phyloP scores from a whole-genome alignment of 1,140 invertebrate species.

The Heterodera carotae region DNA sequence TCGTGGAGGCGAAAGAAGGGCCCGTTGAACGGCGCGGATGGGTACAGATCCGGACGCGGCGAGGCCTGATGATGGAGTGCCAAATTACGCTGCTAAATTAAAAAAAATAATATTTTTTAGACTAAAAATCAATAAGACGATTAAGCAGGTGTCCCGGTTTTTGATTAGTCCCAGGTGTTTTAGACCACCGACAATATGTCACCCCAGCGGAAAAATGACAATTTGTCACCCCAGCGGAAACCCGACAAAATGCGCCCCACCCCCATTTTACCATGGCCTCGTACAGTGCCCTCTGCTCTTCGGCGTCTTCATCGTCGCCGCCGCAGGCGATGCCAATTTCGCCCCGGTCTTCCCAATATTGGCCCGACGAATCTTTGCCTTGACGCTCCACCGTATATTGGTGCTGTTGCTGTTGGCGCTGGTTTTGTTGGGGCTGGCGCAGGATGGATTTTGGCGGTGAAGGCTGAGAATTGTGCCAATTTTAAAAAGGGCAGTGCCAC shows the following conservation, averaged over 20 bases:
- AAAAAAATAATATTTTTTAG: too few relatives aligned
- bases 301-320: not conserved
- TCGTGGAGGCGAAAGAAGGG: constrained; percentile 62
- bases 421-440: not conserved
- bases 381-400: not conserved
- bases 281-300: constrained; percentile 4
- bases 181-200: too few relatives aligned
- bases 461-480: not conserved
- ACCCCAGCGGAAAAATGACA: too few relatives aligned
- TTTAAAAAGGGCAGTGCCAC: not conserved
- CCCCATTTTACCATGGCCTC: constrained; percentile 16
- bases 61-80: constrained; percentile 42
- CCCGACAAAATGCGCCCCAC: not conserved
- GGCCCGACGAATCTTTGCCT: not conserved
- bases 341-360: constrained; percentile 9
- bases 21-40: constrained; percentile 56
- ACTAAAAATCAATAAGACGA: not conserved
- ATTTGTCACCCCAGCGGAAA: too few relatives aligned
- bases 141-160: too few relatives aligned
- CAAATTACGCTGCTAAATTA: constrained; percentile 55
- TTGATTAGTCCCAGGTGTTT: too few relatives aligned
- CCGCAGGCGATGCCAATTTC: constrained; percentile 5
- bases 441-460: constrained; percentile 4
- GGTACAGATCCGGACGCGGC: constrained; percentile 28
- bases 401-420: not conserved